Conservation (phyloP, 2,113 vertebrate species). For the Solea senegalensis region DNA sequence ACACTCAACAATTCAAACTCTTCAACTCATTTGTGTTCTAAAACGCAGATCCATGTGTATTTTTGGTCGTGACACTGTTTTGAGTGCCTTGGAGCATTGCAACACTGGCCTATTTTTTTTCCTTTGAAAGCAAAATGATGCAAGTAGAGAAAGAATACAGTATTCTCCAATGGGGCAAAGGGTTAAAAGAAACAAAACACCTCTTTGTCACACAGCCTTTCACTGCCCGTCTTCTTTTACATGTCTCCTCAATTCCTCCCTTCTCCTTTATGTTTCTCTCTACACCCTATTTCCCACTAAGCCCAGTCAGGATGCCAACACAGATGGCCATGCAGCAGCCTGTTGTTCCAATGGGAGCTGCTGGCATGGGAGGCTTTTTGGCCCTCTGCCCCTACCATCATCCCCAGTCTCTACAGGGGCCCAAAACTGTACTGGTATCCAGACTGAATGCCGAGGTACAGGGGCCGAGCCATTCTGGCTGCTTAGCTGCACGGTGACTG, state of each 20-base stretch:
- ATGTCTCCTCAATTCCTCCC: conserved; percentile 20
- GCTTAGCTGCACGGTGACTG: conserved; percentile 41
- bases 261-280: conserved; percentile 25
- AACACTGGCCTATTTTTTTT: conserved; percentile 60
- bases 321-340: conserved; percentile 73
- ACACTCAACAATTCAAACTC: conserved; percentile 34
- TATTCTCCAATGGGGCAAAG: conserved; percentile 12
- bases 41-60: conserved; percentile 52
- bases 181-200: conserved; percentile 45
- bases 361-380: conserved; percentile 61
- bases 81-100: conserved; percentile 39
- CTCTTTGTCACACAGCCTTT: conserved; percentile 44
- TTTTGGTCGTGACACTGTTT: conserved; percentile 71
- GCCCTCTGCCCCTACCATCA: conserved; percentile 51
- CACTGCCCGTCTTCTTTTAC: conserved; percentile 11
- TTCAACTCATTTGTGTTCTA: conserved; percentile 61
- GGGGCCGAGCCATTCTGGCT: conserved; percentile 53
- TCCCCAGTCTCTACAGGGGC: conserved; percentile 58
- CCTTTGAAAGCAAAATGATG: conserved; percentile 66
- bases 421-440: conserved; percentile 63
- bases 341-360: conserved; percentile 63
- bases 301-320: conserved; percentile 50
- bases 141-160: conserved; percentile 6
- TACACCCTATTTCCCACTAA: conserved; percentile 42
- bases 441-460: conserved; percentile 42